Evolutionary conservation across 2,888 invertebrate species (phyloP).

Genomic region (Diadromus collaris): DNA sequence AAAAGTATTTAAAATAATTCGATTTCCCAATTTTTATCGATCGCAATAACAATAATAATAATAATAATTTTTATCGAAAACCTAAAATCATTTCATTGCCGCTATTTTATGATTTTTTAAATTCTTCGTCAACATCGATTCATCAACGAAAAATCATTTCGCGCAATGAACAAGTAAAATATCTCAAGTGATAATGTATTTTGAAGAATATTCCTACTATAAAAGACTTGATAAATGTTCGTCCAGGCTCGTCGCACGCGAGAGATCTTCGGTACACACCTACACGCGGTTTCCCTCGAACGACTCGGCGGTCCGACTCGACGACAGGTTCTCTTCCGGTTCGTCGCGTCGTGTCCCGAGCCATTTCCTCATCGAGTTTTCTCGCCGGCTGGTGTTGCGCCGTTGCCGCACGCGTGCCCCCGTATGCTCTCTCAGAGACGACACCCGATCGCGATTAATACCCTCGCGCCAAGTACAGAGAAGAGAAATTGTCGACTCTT

Average conservation of each 20-base stretch:
- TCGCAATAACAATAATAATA: background rate
- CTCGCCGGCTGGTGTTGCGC: conserved; percentile 12
- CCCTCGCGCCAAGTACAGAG: conserved; percentile 57
- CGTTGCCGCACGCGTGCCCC: conserved; percentile 47
- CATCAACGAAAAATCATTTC: background rate
- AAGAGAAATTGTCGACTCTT: conserved; percentile 41
- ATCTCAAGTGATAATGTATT: background rate
- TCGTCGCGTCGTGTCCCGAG: conserved; percentile 34
- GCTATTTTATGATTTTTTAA: background rate
- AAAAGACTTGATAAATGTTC: background rate
- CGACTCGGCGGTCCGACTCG: conserved; percentile 41
- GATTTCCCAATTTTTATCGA: conserved; percentile 12
- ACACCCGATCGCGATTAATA: conserved; percentile 62
- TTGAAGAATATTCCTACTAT: background rate
- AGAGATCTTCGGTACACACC: conserved; percentile 63
- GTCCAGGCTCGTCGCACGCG: background rate
- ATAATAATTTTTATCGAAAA: background rate
- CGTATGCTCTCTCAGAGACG: conserved; percentile 41
- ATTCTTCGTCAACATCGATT: background rate
- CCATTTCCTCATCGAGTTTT: conserved; percentile 15
- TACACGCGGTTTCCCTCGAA: conserved; percentile 51
- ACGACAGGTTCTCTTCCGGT: conserved; percentile 60
- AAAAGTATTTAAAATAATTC: conserved; percentile 16
- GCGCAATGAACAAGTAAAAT: background rate
- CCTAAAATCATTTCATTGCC: background rate